These are phyloP conservation scores for Tapirus indicus DNA, from an alignment of 2,797 vertebrate genomes.

Conservation along the genomic window DNA sequence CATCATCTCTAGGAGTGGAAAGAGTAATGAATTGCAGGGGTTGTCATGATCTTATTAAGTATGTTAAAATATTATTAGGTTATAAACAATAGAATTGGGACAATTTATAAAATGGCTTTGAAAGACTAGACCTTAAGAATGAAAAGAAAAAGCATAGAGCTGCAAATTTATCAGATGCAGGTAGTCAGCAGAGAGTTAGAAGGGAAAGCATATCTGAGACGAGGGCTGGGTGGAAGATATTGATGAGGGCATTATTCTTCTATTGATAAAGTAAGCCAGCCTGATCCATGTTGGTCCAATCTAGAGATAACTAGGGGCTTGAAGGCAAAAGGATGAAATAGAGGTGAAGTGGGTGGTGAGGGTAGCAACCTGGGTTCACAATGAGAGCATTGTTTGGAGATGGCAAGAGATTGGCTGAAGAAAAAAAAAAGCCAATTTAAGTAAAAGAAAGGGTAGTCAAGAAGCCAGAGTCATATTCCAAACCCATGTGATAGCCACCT, in stretches of 20 bases:
- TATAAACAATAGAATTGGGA: slow-evolving; percentile 64
- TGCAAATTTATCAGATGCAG: background rate
- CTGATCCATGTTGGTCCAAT: background rate
- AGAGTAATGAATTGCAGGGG: slow-evolving; percentile 65
- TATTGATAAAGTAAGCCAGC: background rate
- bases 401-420: background rate
- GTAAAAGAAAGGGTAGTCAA: background rate
- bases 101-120: slow-evolving; percentile 52
- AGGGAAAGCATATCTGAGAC: background rate
- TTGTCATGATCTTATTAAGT: slow-evolving; percentile 69
- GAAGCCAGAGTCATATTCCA: background rate
- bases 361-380: background rate
- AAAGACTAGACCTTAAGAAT: slow-evolving; percentile 53
- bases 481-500: background rate
- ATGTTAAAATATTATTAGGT: slow-evolving; percentile 65
- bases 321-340: background rate
- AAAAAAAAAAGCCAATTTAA: background rate
- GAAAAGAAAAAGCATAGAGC: background rate
- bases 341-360: background rate
- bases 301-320: background rate
- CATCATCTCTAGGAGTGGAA: slow-evolving; percentile 45
- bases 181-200: background rate
- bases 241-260: background rate
- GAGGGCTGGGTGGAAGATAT: background rate
- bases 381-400: background rate